Evolutionary conservation across 2,113 vertebrate species (phyloP).

Genomic region (Haliaeetus leucogaster): DNA sequence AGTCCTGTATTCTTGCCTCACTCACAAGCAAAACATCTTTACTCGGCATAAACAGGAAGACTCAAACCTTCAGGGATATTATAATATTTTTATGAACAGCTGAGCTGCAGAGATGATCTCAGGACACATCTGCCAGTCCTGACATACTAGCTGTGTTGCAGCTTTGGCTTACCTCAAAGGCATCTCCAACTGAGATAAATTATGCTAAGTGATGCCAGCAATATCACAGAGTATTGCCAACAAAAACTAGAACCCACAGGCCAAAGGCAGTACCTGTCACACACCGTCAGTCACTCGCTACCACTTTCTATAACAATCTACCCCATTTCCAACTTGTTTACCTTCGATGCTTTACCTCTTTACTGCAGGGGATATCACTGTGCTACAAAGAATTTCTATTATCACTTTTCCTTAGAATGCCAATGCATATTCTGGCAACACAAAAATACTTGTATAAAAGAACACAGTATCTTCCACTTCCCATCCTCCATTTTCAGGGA

Average conservation of each 20-base stretch:
- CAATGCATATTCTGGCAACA: background rate
- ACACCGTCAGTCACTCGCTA: background rate
- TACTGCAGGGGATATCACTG: background rate
- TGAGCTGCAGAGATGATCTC: background rate
- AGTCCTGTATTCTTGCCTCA: background rate
- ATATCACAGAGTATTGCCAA: background rate
- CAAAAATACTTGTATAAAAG: background rate
- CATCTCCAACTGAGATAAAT: background rate
- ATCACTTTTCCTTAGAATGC: background rate
- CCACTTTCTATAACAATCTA: background rate
- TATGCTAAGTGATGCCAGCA: background rate
- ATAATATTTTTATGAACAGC: background rate
- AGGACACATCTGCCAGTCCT: background rate
- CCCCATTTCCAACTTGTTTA: background rate
- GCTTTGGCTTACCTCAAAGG: slow-evolving; percentile 7
- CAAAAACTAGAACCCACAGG: background rate
- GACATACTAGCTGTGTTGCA: background rate
- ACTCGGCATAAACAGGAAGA: background rate
- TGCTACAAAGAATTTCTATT: background rate
- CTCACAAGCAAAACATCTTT: background rate
- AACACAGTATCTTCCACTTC: background rate
- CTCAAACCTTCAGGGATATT: background rate
- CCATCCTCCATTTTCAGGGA: background rate
- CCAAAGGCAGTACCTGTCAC: background rate
- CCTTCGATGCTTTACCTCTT: background rate